phyloP scores from a whole-genome alignment of 2,888 invertebrate genomes.

The Aspidapion aeneum region DNA sequence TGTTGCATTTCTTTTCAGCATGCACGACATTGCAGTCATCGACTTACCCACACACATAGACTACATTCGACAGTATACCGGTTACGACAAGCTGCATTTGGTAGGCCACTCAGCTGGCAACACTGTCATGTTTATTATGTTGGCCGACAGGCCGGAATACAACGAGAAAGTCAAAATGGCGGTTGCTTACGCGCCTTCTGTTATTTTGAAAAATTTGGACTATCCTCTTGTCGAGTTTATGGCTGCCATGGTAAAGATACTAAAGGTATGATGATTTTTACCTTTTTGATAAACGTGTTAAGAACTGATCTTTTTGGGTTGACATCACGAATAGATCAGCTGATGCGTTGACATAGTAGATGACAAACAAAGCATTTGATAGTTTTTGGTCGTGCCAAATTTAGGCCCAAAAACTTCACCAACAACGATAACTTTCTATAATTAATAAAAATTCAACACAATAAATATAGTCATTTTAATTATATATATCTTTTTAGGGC shows the following conservation, averaged over 20 bases:
- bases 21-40: constrained; percentile 72
- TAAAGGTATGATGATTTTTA: constrained; percentile 1
- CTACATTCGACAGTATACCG: constrained; percentile 55
- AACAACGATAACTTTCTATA: no score
- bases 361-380: no score
- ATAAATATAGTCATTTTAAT: no score
- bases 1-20: no score
- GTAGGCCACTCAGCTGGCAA: constrained; percentile 76
- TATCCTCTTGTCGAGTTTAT: neutral
- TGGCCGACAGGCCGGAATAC: constrained; percentile 57
- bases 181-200: constrained; percentile 39
- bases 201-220: neutral
- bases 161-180: constrained; percentile 59
- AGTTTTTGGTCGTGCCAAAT: no score
- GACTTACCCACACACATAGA: constrained; percentile 80
- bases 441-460: no score
- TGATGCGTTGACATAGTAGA: no score
- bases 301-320: no score
- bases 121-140: constrained; percentile 61
- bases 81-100: constrained; percentile 60
- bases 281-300: no score
- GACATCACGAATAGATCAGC: no score
- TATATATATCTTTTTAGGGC: constrained; percentile 5
- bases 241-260: neutral
- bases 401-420: no score